Evolutionary conservation across 2,797 vertebrate genomes (phyloP).

Genomic region (Paedocypris micromegethes): DNA sequence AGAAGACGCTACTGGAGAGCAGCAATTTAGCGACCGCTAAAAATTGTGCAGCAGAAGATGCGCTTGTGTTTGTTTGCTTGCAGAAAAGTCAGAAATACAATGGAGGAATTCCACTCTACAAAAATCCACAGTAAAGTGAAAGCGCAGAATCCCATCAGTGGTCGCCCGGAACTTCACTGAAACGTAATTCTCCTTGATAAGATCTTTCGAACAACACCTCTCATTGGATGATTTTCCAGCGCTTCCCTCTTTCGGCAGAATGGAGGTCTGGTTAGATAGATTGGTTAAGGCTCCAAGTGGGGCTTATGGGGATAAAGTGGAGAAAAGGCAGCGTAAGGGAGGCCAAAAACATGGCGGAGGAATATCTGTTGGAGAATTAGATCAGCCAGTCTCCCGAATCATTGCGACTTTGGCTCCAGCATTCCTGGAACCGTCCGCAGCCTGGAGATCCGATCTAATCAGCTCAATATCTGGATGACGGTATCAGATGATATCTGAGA

Average conservation of each 20-base stretch:
- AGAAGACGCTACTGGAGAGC: too few species aligned
- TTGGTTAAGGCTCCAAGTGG: neutral
- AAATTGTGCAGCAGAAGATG: too few species aligned
- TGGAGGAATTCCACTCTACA: too few species aligned
- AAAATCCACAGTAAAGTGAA: too few species aligned
- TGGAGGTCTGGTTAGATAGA: neutral
- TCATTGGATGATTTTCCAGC: too few species aligned
- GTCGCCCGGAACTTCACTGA: too few species aligned
- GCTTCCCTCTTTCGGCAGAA: neutral
- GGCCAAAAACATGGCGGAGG: constrained; percentile 9
- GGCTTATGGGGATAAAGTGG: neutral
- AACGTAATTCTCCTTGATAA: too few species aligned
- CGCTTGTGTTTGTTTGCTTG: too few species aligned
- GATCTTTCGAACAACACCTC: too few species aligned
- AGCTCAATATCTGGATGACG: constrained; percentile 4
- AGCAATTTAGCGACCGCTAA: too few species aligned
- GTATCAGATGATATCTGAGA: constrained; percentile 1
- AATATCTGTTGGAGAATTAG: constrained; percentile 12
- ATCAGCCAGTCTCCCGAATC: constrained; percentile 5
- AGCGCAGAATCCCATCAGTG: too few species aligned
- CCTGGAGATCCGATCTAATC: constrained; percentile 10
- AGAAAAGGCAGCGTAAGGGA: neutral
- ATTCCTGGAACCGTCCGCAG: neutral
- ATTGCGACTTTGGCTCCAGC: neutral
- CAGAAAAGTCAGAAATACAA: too few species aligned